Conservation (phyloP, 1,140 invertebrate species). For the Leptinotarsa defecta region DNA sequence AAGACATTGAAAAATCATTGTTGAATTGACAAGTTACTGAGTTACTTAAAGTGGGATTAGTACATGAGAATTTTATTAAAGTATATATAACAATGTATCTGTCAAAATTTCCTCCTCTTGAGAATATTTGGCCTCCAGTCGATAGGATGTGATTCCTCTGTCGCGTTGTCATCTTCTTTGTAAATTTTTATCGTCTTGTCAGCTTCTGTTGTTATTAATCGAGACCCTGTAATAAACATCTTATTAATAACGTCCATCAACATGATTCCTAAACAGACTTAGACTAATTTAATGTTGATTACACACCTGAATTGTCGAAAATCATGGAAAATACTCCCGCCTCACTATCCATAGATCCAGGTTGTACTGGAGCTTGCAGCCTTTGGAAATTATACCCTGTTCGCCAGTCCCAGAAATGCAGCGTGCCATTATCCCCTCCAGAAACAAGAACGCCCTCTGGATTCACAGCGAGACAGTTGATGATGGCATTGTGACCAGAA, state of each 20-base stretch:
- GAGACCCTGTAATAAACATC: constrained; percentile 63
- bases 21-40: too few relatives aligned
- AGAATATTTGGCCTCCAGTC: constrained; percentile 96
- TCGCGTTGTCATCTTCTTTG: constrained; percentile 94
- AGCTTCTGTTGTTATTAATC: constrained; percentile 95
- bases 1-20: too few relatives aligned
- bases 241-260: too few relatives aligned
- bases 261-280: too few relatives aligned
- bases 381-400: constrained; percentile 88
- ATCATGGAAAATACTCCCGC: constrained; percentile 95
- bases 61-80: too few relatives aligned
- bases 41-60: too few relatives aligned
- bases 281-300: too few relatives aligned
- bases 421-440: constrained; percentile 98
- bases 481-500: constrained; percentile 95
- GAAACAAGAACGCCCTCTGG: constrained; percentile 94
- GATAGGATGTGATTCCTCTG: constrained; percentile 95
- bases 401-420: constrained; percentile 99
- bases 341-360: constrained; percentile 99
- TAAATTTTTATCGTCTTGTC: constrained; percentile 99
- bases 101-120: constrained; percentile 84
- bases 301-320: constrained; percentile 82
- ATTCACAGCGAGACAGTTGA: constrained; percentile 96
- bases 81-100: not conserved
- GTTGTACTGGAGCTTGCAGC: constrained; percentile 87